These are phyloP conservation scores for Thereuonema tuberculata DNA, from an alignment of 1,140 invertebrate species.

Conservation along the genomic window DNA sequence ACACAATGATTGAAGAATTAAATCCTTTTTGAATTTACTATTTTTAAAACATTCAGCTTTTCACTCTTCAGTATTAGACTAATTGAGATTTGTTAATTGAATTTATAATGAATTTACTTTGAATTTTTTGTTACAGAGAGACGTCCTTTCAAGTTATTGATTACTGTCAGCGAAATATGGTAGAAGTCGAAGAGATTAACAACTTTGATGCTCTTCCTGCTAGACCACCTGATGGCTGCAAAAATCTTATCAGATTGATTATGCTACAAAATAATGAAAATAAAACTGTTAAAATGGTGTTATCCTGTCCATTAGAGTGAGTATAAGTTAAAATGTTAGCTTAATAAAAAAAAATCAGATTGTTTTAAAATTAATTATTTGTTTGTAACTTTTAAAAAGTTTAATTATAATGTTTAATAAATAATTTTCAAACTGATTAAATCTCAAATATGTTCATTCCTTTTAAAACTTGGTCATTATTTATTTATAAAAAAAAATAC, in stretches of 20 bases:
- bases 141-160: constrained; percentile 62
- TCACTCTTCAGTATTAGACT: no score
- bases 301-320: constrained; percentile 56
- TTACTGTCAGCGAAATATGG: constrained; percentile 60
- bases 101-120: not conserved
- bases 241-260: constrained; percentile 59
- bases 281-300: constrained; percentile 59
- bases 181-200: constrained; percentile 46
- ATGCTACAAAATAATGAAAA: constrained; percentile 66
- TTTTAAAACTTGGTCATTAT: no score
- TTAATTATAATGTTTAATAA: not conserved
- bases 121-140: constrained; percentile 40
- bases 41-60: no score
- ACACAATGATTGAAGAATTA: no score
- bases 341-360: no score
- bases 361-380: no score
- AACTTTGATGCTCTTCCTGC: constrained; percentile 41
- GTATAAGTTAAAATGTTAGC: constrained; percentile 6
- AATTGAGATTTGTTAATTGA: no score
- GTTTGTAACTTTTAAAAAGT: no score
- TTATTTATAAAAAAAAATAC: no score
- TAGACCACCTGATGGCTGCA: constrained; percentile 41
- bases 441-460: no score
- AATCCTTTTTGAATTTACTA: no score
- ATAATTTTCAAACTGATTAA: no score